These are phyloP conservation scores for Scaptomyza graminum DNA, from an alignment of 1,140 invertebrate species.

Conservation along the genomic window DNA sequence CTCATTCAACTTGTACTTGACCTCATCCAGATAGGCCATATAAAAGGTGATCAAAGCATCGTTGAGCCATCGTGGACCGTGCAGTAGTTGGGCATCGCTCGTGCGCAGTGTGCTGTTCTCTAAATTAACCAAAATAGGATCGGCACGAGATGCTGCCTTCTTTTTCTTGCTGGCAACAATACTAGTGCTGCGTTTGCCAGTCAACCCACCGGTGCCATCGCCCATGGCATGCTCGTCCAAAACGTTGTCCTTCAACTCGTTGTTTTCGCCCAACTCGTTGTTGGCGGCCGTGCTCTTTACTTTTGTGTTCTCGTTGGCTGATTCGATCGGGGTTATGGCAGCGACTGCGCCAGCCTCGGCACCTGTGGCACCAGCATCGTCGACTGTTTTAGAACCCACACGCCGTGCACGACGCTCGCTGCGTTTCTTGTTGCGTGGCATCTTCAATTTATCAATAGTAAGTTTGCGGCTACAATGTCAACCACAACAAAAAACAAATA, in stretches of 20 bases:
- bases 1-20: constrained; percentile 86
- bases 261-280: no score
- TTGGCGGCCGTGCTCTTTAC: not conserved
- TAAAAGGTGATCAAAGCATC: constrained; percentile 92
- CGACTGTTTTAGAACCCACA: not conserved
- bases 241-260: not conserved
- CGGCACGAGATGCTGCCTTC: constrained; percentile 44
- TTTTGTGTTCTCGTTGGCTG: not conserved
- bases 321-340: not conserved
- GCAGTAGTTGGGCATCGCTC: constrained; percentile 90
- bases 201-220: not conserved
- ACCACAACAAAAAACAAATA: not conserved
- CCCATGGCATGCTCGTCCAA: constrained; percentile 36
- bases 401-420: constrained; percentile 25
- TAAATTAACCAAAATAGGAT: constrained; percentile 89
- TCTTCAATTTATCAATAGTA: constrained; percentile 9
- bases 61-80: constrained; percentile 92
- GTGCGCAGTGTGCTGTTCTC: constrained; percentile 89
- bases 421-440: constrained; percentile 45
- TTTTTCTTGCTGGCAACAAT: not conserved
- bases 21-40: constrained; percentile 92
- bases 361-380: not conserved
- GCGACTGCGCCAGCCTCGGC: not conserved
- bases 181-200: not conserved
- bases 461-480: not conserved